Evolutionary conservation across 2,888 invertebrate species (phyloP), one percentile per base, ranked within the genome.

Genomic region (Drosophila parthenogenetica): DNA sequence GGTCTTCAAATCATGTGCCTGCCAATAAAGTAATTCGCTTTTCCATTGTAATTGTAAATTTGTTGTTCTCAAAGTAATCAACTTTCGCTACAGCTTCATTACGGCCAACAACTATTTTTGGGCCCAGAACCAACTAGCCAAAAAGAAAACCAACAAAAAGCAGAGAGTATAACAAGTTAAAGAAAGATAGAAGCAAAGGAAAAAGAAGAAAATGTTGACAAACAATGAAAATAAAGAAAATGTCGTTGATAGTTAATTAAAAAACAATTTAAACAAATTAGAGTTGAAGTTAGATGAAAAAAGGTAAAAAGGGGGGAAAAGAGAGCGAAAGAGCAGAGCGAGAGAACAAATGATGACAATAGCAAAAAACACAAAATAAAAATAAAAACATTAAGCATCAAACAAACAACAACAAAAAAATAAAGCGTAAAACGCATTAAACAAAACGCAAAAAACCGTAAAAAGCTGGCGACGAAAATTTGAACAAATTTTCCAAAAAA

Each of bases 181-280:
- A 40, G 5, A 11, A 42, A 53, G 40, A 39, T 17, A 42, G 50
- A 46, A 29, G 46, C 11, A 59, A 45, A 39, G 14, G 37, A 53
- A 40, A 62, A 59, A 65, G 39, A 64, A 75, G 81, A 82, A 73
- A 69, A 42, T 58, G 43, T 39, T 19, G 69, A 57, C 61, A 73
- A 77, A 78, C 69, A 80, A 73, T 77, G 77, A 73, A 35, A 35
- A 35, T 35, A 77, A 79, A 79, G 73, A 80, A 80, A 78, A 73
- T 80, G 84, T 85, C 89, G 74, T 79, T 87, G 84, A 89, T 87
- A 89, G 84, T 85, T 85, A 85, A 85, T 85, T 85, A 85, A 89
- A 89, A 85, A 89, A 89, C 89, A 87, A 85, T 85, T 85, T 85
- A 69, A 85, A 85, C 89, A 89, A 89, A 89, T 89, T 84, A 89